phyloP scores from a whole-genome alignment of 2,113 vertebrate species.

The Polyodon spathula region DNA sequence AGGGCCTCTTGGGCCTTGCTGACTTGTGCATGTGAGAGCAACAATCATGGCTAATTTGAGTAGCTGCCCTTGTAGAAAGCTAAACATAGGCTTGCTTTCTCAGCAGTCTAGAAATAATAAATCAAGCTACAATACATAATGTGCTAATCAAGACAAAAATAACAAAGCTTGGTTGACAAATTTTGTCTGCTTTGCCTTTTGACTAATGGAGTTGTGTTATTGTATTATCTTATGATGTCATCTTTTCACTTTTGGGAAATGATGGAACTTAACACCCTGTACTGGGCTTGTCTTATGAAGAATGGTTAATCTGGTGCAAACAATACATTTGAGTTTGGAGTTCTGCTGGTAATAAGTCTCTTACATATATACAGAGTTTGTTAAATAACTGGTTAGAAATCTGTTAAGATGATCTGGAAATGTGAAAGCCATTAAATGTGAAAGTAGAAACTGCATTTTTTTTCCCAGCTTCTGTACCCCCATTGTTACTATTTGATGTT shows the following conservation, averaged over 20 bases:
- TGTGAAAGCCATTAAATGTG: no score
- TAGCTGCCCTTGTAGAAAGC: constrained; percentile 47
- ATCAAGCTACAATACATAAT: not conserved
- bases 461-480: no score
- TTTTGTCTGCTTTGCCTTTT: not conserved
- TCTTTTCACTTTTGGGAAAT: constrained; percentile 13
- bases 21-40: constrained; percentile 45
- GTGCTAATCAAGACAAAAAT: not conserved
- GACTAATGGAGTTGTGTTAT: constrained; percentile 5
- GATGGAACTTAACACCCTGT: constrained; percentile 26
- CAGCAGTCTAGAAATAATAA: constrained; percentile 13
- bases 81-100: constrained; percentile 27
- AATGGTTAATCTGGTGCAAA: not conserved
- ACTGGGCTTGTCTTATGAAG: constrained; percentile 17
- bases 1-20: constrained; percentile 46
- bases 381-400: no score
- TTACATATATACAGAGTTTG: no score
- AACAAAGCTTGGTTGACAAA: not conserved
- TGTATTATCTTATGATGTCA: constrained; percentile 9
- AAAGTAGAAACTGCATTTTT: no score
- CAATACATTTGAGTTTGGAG: not conserved
- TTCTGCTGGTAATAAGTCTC: no score
- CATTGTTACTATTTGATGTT: no score
- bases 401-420: no score
- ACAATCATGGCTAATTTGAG: constrained; percentile 42